Conservation (phyloP, 1,140 invertebrate genomes). For the Steinernema khuongi region DNA sequence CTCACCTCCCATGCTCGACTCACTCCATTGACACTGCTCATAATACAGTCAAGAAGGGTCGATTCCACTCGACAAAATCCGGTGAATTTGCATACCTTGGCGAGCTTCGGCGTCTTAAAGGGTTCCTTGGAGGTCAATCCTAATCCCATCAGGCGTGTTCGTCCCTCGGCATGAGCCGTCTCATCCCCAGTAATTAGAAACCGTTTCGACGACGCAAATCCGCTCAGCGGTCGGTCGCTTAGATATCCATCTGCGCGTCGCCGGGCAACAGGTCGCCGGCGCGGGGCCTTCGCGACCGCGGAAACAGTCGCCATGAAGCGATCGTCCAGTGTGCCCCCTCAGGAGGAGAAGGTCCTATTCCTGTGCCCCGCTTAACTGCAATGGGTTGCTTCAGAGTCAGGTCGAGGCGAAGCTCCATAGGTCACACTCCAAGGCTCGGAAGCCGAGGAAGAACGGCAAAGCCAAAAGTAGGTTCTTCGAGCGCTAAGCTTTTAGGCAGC, state of each 20-base stretch:
- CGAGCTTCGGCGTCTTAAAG: not conserved
- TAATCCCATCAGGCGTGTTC: conserved; percentile 9
- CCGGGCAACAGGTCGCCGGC: not conserved
- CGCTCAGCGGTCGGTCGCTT: conserved; percentile 11
- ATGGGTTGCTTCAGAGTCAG: not conserved
- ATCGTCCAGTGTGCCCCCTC: not conserved
- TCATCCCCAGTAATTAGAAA: conserved; percentile 3
- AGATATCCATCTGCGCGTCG: conserved; percentile 1
- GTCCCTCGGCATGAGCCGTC: not conserved
- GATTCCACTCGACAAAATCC: too few species aligned
- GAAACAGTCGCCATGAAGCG: not conserved
- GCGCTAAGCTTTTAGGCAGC: too few species aligned
- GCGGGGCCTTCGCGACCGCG: not conserved
- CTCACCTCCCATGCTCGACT: too few species aligned
- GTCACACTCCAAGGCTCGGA: too few species aligned
- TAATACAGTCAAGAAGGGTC: too few species aligned
- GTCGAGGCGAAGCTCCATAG: too few species aligned
- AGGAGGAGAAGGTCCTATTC: not conserved
- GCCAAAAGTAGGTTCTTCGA: too few species aligned
- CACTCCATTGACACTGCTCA: too few species aligned
- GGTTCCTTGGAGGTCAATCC: not conserved
- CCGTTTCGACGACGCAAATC: conserved; percentile 11
- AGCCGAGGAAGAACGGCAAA: not conserved
- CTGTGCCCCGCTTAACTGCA: not conserved
- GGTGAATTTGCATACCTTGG: not conserved